Conservation (phyloP, 35 echinoderm and acorn worm genomes). For the Lytechinus pictus region DNA sequence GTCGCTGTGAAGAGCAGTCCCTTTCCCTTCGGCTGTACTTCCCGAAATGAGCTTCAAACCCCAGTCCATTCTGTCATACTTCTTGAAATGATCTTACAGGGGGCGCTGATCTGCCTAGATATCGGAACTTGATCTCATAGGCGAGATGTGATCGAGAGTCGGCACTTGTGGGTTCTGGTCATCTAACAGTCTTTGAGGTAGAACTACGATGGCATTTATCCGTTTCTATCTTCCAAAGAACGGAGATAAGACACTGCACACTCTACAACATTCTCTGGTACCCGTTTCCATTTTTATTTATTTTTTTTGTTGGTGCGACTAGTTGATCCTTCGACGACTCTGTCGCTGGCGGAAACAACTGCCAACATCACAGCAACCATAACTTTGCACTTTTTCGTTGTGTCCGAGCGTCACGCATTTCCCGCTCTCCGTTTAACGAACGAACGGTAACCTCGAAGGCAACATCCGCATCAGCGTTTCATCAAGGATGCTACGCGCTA, state of each 20-base stretch:
- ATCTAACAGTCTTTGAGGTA: neutral
- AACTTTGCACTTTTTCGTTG: neutral
- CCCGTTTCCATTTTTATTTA: neutral
- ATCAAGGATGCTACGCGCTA: neutral
- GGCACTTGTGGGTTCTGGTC: neutral
- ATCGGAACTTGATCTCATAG: neutral
- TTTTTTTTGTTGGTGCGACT: neutral
- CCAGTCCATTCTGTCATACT: neutral
- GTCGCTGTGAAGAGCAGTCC: neutral
- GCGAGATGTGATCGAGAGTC: neutral
- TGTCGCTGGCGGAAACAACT: neutral
- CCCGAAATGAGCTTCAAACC: neutral
- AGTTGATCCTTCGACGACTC: neutral
- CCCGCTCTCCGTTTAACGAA: neutral
- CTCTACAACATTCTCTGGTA: slow-evolving; percentile 1
- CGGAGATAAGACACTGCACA: neutral
- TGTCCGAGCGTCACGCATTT: neutral
- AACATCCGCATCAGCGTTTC: neutral
- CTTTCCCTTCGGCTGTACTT: neutral
- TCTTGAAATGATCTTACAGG: neutral
- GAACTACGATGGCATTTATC: neutral
- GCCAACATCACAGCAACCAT: neutral
- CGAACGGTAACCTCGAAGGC: neutral
- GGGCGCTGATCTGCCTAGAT: neutral
- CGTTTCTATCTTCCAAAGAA: neutral